Evolutionary conservation across 30 jellyfish, hydroid and myxozoan species (phyloP), one percentile per base, ranked within the genome.

Genomic region (Turritopsis rubra): DNA sequence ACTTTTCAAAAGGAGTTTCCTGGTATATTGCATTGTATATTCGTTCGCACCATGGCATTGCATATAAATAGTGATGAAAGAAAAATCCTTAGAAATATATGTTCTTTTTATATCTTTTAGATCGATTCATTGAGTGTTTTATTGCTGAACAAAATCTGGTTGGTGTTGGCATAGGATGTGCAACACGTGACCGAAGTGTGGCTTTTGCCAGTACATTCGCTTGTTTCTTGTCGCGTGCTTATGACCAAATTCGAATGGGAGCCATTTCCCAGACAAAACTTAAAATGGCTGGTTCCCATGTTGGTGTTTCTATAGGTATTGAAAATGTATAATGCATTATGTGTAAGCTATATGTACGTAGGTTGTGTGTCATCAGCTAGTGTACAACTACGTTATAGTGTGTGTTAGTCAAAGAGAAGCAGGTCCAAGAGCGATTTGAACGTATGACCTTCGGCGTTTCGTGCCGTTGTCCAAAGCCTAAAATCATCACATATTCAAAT

Each of bases 191-290:
- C 22, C 85, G 99, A 24, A 86, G 91, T 24, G 94, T 88, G 13
- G 96, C 97, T 17, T 94, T 94, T 65, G 92, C 89, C 80, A 94
- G 99, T 52, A 92, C 97, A 18, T 94, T 94, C 73, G 99, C 99
- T 16, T 87, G 96, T 65, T 94, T 94, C 88, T 75, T 94, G 75
- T 85, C 97, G 18, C 99, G 99, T 66, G 99, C 89, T 25, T 94
- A 66, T 86, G 99, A 94, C 73, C 99, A 94, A 84, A 88, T 94
- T 54, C 86, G 99, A 75, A 94, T 94, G 99, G 99, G 97, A 0
- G 99, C 97, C 0, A 94, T 94, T 65, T 94, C 99, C 13, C 93
- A 89, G 89, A 88, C 97, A 0, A 89, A 86, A 60, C 66, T 86
- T 52, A 94, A 94, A 72, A 82, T 94, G 81, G 86, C 88, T 65